phyloP scores from a whole-genome alignment of 2,113 vertebrate species.

The Engystomops pustulosus region DNA sequence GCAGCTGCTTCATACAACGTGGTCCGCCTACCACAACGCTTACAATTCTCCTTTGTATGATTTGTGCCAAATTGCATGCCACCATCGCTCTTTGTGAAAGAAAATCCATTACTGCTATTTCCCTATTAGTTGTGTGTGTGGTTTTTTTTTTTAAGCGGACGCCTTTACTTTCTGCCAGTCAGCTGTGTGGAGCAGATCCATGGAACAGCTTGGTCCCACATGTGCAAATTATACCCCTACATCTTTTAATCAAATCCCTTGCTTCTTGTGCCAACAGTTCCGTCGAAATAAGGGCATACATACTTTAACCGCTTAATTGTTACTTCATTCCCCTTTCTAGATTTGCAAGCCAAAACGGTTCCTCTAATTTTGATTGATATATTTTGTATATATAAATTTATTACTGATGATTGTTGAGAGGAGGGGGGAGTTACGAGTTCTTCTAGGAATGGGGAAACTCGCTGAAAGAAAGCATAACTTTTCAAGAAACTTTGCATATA shows the following conservation, averaged over 20 bases:
- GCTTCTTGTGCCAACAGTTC: not conserved
- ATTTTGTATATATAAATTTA: not conserved
- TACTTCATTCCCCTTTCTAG: not conserved
- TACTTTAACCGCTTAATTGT: not conserved
- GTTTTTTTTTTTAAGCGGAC: not conserved
- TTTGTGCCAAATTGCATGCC: constrained; percentile 46
- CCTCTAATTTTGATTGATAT: not conserved
- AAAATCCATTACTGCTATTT: constrained; percentile 24
- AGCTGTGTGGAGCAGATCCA: constrained; percentile 30
- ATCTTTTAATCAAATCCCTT: constrained; percentile 9
- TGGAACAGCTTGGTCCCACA: constrained; percentile 30
- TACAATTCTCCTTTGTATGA: constrained; percentile 1
- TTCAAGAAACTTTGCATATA: too few species aligned
- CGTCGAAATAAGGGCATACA: not conserved
- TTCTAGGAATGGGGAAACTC: too few species aligned
- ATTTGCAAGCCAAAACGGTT: not conserved
- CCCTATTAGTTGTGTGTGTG: constrained; percentile 31
- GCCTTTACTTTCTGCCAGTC: constrained; percentile 39
- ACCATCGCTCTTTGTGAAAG: constrained; percentile 21
- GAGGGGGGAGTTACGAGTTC: too few species aligned
- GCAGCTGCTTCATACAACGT: constrained; percentile 35
- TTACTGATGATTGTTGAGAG: not conserved
- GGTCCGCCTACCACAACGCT: constrained; percentile 18
- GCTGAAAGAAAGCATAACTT: too few species aligned
- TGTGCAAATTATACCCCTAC: constrained; percentile 37